Percentiles rank a stretch among this genome's conserved stretches.
Evolutionary conservation across 2,797 vertebrate genomes (phyloP).

Genomic region (Cheirogaleus major): DNA sequence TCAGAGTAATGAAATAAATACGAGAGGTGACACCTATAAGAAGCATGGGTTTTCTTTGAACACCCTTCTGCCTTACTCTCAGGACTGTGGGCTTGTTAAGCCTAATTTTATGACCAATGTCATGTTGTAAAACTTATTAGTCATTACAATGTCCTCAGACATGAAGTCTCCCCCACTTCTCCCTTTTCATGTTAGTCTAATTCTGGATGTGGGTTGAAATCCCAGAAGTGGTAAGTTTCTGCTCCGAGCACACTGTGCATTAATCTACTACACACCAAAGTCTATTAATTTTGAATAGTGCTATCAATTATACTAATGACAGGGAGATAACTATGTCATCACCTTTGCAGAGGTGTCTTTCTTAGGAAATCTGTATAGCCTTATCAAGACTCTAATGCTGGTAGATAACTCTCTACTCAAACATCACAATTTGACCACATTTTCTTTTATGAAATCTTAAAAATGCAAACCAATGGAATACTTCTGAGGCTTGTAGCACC

Average conservation of each 20-base stretch:
- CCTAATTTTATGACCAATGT: constrained; percentile 62
- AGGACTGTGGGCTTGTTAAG: not conserved
- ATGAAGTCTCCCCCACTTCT: not conserved
- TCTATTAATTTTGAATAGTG: constrained; percentile 80
- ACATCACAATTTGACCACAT: constrained; percentile 32
- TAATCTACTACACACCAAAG: constrained; percentile 74
- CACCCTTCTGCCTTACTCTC: constrained; percentile 26
- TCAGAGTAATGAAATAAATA: constrained; percentile 66
- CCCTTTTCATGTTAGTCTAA: constrained; percentile 31
- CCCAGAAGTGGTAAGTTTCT: constrained; percentile 68
- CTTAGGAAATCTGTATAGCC: constrained; percentile 42
- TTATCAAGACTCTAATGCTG: constrained; percentile 48
- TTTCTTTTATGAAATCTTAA: constrained; percentile 57
- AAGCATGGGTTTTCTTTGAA: constrained; percentile 49
- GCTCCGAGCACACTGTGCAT: constrained; percentile 53
- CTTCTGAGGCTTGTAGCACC: not conserved
- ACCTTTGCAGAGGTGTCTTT: constrained; percentile 71
- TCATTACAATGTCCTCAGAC: constrained; percentile 40
- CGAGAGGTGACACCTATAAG: not conserved
- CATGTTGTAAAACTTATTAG: constrained; percentile 50
- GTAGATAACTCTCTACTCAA: constrained; percentile 54
- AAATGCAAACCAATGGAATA: constrained; percentile 30
- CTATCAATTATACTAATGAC: constrained; percentile 71
- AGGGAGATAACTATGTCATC: constrained; percentile 65
- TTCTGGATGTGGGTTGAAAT: constrained; percentile 62